Evolutionary conservation across 2,888 invertebrate species (phyloP).

Genomic region (Caradrina kadenii): DNA sequence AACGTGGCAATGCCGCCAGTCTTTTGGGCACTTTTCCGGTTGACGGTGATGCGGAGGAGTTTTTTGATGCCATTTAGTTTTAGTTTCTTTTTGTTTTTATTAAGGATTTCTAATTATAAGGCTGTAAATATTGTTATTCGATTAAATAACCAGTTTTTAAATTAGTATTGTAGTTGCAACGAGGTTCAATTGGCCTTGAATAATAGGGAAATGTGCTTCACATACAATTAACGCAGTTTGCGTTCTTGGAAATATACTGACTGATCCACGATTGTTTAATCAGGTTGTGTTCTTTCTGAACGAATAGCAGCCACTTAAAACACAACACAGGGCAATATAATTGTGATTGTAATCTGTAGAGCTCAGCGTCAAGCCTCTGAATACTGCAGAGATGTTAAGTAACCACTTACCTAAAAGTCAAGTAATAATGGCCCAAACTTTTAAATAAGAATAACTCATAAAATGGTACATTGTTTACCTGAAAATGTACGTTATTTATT

Average conservation of each 20-base stretch:
- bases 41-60: too few species aligned
- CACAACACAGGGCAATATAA: constrained; percentile 24
- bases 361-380: constrained; percentile 15
- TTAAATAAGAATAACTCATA: background rate
- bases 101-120: too few species aligned
- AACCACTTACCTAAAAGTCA: constrained; percentile 23
- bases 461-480: background rate
- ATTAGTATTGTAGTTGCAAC: constrained; percentile 9
- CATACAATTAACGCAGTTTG: too few species aligned
- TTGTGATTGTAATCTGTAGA: constrained; percentile 41
- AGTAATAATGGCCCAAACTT: constrained; percentile 2
- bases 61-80: too few species aligned
- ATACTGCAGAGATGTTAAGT: constrained; percentile 19
- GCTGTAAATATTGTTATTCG: too few species aligned
- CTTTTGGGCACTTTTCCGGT: too few species aligned
- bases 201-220: background rate
- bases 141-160: too few species aligned
- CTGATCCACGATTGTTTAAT: constrained; percentile 12
- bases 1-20: too few species aligned
- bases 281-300: constrained; percentile 11
- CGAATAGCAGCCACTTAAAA: constrained; percentile 23
- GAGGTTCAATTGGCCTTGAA: background rate
- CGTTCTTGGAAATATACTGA: background rate
- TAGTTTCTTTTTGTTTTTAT: too few species aligned
- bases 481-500: background rate